A percentile compares a stretch with the other conserved stretches of the same genome.
These are phyloP conservation scores for Anas bahamensis DNA, from an alignment of 2,797 vertebrate genomes.

Conservation along the genomic window DNA sequence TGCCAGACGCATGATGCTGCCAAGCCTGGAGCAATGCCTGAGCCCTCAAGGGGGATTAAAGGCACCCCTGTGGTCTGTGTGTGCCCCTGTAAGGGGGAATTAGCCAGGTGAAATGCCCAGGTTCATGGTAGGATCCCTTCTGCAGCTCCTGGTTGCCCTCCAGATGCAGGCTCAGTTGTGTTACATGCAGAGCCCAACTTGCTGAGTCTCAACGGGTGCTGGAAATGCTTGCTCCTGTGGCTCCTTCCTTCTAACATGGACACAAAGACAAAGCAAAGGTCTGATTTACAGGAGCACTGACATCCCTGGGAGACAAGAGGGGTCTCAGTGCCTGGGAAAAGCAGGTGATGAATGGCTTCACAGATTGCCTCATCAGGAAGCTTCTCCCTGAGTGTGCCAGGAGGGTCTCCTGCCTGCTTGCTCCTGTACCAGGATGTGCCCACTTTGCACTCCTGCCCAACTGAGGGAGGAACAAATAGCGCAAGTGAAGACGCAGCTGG, in stretches of 20 bases:
- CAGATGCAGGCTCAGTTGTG: accelerated
- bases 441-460: neutral
- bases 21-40: neutral
- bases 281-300: neutral
- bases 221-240: neutral
- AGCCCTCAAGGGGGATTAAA: neutral
- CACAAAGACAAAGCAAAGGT: neutral
- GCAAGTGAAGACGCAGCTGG: neutral
- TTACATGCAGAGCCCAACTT: neutral
- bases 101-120: neutral
- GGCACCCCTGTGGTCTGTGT: neutral
- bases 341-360: neutral
- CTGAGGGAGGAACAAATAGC: neutral
- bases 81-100: neutral
- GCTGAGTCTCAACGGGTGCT: neutral
- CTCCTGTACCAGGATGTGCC: neutral
- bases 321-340: neutral
- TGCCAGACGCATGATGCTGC: accelerated
- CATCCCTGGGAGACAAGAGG: neutral
- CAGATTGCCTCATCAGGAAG: neutral
- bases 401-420: neutral
- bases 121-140: neutral
- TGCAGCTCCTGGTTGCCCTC: neutral
- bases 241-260: neutral
- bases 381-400: neutral